Percentiles rank a stretch among this genome's conserved stretches.
Evolutionary conservation across 2,888 invertebrate species (phyloP).

Genomic region (Sarcophaga rosellei): DNA sequence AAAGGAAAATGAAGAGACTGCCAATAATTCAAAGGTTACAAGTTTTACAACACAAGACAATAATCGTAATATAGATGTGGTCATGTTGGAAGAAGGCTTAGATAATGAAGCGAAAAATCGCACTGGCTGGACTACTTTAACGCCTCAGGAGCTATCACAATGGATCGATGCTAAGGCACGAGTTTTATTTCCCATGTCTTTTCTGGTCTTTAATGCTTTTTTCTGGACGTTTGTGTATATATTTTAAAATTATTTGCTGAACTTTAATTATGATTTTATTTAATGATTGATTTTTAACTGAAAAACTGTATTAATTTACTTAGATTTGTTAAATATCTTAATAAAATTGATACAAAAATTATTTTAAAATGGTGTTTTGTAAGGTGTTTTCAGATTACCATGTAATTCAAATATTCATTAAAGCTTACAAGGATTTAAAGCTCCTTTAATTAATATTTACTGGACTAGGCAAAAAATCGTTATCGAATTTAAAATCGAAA

Average conservation of each 20-base stretch:
- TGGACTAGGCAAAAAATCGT: too few species aligned
- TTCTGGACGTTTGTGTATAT: conserved; percentile 90
- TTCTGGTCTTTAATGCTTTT: conserved; percentile 89
- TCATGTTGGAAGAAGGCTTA: conserved; percentile 71
- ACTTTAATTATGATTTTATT: not conserved
- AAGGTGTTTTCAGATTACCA: too few species aligned
- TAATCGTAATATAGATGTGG: conserved; percentile 71
- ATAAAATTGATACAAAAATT: too few species aligned
- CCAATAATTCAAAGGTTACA: conserved; percentile 63
- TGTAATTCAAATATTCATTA: too few species aligned
- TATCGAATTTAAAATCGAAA: too few species aligned
- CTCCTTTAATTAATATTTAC: too few species aligned
- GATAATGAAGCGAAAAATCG: conserved; percentile 78
- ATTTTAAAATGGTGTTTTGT: too few species aligned
- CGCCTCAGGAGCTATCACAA: conserved; percentile 92
- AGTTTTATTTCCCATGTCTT: conserved; percentile 88
- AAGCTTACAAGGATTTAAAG: too few species aligned
- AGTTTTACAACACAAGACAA: conserved; percentile 57
- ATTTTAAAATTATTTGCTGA: conserved; percentile 69
- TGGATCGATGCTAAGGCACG: conserved; percentile 91
- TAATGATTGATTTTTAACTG: too few species aligned
- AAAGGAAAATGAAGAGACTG: conserved; percentile 70
- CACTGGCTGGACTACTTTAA: conserved; percentile 89
- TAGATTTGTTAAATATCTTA: not conserved
- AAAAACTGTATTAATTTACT: too few species aligned